These are phyloP conservation scores for Harpalus rufipes DNA, from an alignment of 2,888 invertebrate genomes.

Conservation along the genomic window DNA sequence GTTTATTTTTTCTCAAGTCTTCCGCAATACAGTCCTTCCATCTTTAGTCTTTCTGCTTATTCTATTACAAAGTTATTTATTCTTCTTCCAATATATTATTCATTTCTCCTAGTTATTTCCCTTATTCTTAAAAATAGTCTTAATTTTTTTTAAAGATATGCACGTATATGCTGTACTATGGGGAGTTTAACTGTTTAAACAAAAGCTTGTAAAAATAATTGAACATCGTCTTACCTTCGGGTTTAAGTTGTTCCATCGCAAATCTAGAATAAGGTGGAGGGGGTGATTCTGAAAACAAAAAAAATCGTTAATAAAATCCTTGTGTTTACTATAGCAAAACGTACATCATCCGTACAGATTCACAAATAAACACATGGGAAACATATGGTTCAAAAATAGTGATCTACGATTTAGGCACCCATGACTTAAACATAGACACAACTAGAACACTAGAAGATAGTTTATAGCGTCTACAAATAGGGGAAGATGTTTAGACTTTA, in stretches of 20 bases:
- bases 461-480: constrained; percentile 32
- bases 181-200: too few species aligned
- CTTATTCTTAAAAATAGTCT: too few species aligned
- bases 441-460: constrained; percentile 30
- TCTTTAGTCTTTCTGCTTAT: too few species aligned
- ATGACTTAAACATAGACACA: constrained; percentile 13
- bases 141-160: too few species aligned
- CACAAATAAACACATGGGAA: constrained; percentile 20
- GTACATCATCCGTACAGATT: constrained; percentile 17
- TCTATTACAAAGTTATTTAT: too few species aligned
- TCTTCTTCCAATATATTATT: too few species aligned
- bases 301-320: constrained; percentile 38
- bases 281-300: constrained; percentile 83
- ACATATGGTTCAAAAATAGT: constrained; percentile 18
- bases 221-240: constrained; percentile 83
- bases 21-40: too few species aligned
- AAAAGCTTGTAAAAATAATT: constrained; percentile 44
- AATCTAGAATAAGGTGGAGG: constrained; percentile 91
- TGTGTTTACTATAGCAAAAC: constrained; percentile 16
- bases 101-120: too few species aligned
- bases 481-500: neutral
- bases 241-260: constrained; percentile 85
- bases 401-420: constrained; percentile 8
- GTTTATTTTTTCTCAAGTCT: too few species aligned
- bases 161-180: too few species aligned